Percentiles rank a stretch among this genome's conserved stretches.
Evolutionary conservation across 2,888 invertebrate genomes (phyloP).

Genomic region (Anagyrus pseudococci): DNA sequence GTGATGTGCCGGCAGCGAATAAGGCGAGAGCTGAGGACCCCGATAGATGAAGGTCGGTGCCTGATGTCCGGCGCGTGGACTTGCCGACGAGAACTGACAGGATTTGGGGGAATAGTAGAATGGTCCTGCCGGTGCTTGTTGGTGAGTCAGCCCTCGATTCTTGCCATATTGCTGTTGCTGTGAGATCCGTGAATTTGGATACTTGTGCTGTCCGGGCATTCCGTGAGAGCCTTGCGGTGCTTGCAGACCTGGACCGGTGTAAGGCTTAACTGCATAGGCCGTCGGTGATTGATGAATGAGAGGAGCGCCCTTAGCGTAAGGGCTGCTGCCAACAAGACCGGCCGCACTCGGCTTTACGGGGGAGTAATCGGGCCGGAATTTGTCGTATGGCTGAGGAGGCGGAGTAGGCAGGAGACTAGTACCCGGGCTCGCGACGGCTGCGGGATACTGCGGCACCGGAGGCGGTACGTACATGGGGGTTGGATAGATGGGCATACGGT

Average conservation of each 20-base stretch:
- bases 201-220: constrained; percentile 15
- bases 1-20: constrained; percentile 15
- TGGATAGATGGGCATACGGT: constrained; percentile 32
- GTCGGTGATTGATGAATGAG: constrained; percentile 13
- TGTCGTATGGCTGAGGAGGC: constrained; percentile 36
- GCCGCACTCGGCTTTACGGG: constrained; percentile 7
- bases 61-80: constrained; percentile 9
- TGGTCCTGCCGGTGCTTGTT: no score
- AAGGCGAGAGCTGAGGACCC: constrained; percentile 14
- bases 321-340: constrained; percentile 12
- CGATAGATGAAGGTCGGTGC: constrained; percentile 10
- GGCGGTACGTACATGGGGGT: constrained; percentile 22
- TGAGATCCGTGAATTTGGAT: constrained; percentile 17
- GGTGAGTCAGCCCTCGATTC: constrained; percentile 24
- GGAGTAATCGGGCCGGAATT: constrained; percentile 44
- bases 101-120: constrained; percentile 35
- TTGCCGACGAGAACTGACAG: constrained; percentile 8
- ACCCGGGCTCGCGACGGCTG: constrained; percentile 36
- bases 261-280: constrained; percentile 23
- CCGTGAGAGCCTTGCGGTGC: background rate
- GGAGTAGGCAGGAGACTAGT: constrained; percentile 56
- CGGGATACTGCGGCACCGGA: constrained; percentile 46
- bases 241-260: constrained; percentile 13
- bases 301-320: constrained; percentile 20
- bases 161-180: constrained; percentile 38